These are phyloP conservation scores for Xyrichtys novacula DNA, from an alignment of 2,797 vertebrate genomes.

Conservation along the genomic window DNA sequence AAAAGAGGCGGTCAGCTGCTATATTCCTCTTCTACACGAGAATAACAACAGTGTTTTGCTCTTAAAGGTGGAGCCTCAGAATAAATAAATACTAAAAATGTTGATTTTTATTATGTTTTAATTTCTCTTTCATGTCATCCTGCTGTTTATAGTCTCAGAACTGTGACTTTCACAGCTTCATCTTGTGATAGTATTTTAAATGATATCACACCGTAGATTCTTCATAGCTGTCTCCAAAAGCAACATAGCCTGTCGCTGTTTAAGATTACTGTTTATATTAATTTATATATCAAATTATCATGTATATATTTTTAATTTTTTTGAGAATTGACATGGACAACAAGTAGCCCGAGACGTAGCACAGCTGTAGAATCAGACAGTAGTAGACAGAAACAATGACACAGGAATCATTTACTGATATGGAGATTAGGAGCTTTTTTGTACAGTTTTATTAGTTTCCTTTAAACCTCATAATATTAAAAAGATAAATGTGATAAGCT, in stretches of 20 bases:
- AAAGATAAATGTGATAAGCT: slow-evolving; percentile 6
- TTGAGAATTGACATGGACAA: too few species aligned
- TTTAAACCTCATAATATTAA: not conserved
- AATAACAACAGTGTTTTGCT: not conserved
- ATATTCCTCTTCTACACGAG: not conserved
- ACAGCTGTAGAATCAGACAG: too few species aligned
- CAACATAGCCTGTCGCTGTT: too few species aligned
- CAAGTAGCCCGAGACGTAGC: too few species aligned
- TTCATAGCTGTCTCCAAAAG: not conserved
- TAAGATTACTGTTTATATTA: too few species aligned
- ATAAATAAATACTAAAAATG: too few species aligned
- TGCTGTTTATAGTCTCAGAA: not conserved
- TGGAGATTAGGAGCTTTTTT: not conserved
- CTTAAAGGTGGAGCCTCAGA: not conserved
- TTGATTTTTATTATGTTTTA: too few species aligned
- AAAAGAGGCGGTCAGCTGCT: not conserved
- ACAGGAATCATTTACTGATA: not conserved
- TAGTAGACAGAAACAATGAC: not conserved
- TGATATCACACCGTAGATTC: not conserved
- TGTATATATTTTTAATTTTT: too few species aligned
- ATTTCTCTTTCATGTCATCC: not conserved
- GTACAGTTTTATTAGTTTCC: too few species aligned
- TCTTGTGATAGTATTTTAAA: not conserved
- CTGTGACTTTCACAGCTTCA: not conserved
- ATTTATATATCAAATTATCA: too few species aligned